Base-by-base conservation (phyloP, 2,797 vertebrate species). In the Lemur catta region DNA sequence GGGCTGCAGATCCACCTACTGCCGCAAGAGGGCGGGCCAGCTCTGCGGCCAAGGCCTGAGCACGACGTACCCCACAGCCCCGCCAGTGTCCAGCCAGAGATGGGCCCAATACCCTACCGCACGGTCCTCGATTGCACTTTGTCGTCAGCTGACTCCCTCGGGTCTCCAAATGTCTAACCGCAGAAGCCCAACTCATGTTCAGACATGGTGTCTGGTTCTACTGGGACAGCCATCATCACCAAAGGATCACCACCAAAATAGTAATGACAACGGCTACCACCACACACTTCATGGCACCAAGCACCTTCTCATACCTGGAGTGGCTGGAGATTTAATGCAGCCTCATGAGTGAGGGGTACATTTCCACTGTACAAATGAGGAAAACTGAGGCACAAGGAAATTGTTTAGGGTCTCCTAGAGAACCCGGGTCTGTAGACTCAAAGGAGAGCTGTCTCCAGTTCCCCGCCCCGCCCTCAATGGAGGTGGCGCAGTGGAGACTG, bases 21-120 rank as follows among this genome's bases (percentile, higher is more conserved):
- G 74, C 95, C 97, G 95, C 95, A 89, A 97, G 97, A 97, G 97
- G 97, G 97, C 93, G 15, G 43, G 78, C 78, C 94, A 88, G 82
- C 75, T 33, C 95, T 76, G 82, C 30, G 48, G 30, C 85, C 86
- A 33, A 74, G 79, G 86, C 63, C 69, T 22, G 46, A 90, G 74
- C 22, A 41, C 65, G 46, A 30, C 24, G 74, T 10, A 35, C 20
- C 75, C 76, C 35, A 17, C 50, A 84, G 78, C 22, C 43, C 6
- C 1, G 43, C 48, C 65, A n/a, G 41, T 4, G 50, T 59, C 74
- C 74, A 20, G 71, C 59, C 76, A 17, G 71, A 65, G 57, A 30
- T 26, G 63, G 86, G 61, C n/a, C 57, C 30, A 6, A 35, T 13
- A 72, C 13, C 20, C 33, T 24, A 28, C 1, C 35, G 69, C 74